phyloP scores from a whole-genome alignment of 92 coral and sea anemone genomes.

The Pocillopora meandrina region DNA sequence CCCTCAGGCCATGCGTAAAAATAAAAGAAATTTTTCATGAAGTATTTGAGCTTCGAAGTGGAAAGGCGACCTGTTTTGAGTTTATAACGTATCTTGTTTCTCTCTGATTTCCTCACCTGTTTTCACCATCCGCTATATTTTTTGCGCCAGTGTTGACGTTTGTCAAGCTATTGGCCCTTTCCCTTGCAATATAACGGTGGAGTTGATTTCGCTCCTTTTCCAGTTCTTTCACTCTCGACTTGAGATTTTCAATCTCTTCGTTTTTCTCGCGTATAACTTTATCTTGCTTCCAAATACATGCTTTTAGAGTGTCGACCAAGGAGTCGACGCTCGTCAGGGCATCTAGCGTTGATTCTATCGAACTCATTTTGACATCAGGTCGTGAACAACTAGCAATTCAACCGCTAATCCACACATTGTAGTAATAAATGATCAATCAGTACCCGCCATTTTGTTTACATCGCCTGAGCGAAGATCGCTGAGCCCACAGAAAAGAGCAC shows the following conservation, averaged over 20 bases:
- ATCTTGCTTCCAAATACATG: conserved; percentile 83
- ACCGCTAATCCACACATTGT: conserved; percentile 10
- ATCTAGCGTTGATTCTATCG: conserved; percentile 72
- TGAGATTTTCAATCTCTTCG: conserved; percentile 62
- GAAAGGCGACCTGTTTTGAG: not conserved
- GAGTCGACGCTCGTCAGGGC: conserved; percentile 63
- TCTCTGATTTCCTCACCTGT: conserved; percentile 31
- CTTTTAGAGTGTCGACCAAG: conserved; percentile 68
- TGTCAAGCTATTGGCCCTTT: conserved; percentile 1
- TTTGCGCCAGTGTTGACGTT: not conserved
- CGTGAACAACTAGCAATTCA: not conserved
- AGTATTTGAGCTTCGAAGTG: too few relatives aligned
- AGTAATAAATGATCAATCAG: conserved; percentile 7
- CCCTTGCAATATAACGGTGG: conserved; percentile 31
- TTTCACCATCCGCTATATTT: conserved; percentile 5
- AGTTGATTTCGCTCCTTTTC: conserved; percentile 80
- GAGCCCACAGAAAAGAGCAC: not conserved
- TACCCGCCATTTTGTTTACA: conserved; percentile 67
- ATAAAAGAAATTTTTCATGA: too few relatives aligned
- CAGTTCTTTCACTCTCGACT: conserved; percentile 38
- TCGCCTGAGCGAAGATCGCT: conserved; percentile 29
- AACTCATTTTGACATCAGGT: conserved; percentile 52
- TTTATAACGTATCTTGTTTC: conserved; percentile 29
- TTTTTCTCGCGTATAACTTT: conserved; percentile 67
- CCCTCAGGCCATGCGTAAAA: too few relatives aligned